These are phyloP conservation scores for Trachelus troglodyta DNA, from an alignment of 2,888 invertebrate genomes.

Conservation along the genomic window DNA sequence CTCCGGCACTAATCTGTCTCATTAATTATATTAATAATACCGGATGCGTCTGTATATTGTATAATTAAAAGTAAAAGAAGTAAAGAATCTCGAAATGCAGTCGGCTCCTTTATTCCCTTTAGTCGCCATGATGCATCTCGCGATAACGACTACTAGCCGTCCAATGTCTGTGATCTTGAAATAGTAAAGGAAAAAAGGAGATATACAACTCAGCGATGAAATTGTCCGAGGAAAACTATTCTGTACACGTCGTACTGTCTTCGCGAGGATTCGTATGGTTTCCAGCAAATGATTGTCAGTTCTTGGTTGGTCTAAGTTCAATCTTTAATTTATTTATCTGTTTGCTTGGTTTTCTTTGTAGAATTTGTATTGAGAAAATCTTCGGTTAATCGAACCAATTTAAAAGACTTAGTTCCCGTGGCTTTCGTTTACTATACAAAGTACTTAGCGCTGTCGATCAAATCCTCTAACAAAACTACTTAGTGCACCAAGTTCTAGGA, in stretches of 20 bases:
- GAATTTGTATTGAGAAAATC: not conserved
- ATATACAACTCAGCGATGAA: not conserved
- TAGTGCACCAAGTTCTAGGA: not conserved
- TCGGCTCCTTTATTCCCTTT: constrained; percentile 39
- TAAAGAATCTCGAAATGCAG: constrained; percentile 49
- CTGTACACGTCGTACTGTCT: not conserved
- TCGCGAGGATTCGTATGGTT: not conserved
- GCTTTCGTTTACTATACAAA: not conserved
- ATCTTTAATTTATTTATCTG: not conserved
- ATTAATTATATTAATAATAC: not conserved
- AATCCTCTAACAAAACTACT: not conserved
- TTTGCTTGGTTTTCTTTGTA: not conserved
- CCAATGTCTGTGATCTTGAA: not conserved
- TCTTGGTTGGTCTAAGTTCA: not conserved
- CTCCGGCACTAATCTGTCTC: not conserved
- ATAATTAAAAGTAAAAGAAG: constrained; percentile 47
- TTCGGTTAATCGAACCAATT: not conserved
- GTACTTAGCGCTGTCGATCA: not conserved
- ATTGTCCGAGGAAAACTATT: not conserved
- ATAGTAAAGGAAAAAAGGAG: not conserved
- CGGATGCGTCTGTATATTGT: constrained; percentile 33
- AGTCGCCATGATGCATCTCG: not conserved
- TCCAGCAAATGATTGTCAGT: not conserved
- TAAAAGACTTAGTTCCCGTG: not conserved
- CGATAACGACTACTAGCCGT: not conserved